phyloP scores from a whole-genome alignment of 2,113 vertebrate species.

The Archocentrus centrarchus region DNA sequence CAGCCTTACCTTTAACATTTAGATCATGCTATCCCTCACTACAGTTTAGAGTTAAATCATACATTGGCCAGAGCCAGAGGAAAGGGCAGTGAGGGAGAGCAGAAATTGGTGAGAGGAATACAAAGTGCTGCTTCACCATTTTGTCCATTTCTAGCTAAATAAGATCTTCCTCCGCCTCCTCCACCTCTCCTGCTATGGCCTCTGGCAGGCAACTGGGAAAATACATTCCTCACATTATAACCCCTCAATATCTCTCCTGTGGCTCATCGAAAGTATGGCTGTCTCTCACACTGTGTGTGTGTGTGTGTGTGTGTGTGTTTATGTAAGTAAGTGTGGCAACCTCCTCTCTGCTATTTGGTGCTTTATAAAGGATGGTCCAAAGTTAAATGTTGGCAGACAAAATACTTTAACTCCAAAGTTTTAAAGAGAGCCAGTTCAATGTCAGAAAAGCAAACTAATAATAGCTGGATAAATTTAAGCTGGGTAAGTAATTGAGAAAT shows the following conservation, averaged over 20 bases:
- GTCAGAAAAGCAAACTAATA: conserved; percentile 36
- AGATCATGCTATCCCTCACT: not conserved
- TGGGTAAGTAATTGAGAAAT: conserved; percentile 37
- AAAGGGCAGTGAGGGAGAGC: conserved; percentile 30
- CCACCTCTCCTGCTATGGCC: conserved; percentile 55
- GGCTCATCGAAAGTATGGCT: conserved; percentile 47
- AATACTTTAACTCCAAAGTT: conserved; percentile 7
- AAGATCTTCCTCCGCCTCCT: conserved; percentile 64
- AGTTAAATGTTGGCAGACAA: conserved; percentile 20
- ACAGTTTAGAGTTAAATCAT: conserved; percentile 7
- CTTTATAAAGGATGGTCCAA: not conserved
- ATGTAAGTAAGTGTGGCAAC: not conserved
- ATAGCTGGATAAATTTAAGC: conserved; percentile 33
- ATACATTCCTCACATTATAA: conserved; percentile 73
- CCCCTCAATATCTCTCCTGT: conserved; percentile 64
- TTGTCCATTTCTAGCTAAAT: conserved; percentile 71
- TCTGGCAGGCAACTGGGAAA: conserved; percentile 50
- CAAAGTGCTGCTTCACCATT: conserved; percentile 71
- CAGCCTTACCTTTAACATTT: not conserved
- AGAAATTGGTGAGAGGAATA: conserved; percentile 60
- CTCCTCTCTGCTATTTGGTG: not conserved
- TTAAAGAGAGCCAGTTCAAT: conserved; percentile 1
- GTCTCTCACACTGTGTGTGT: not conserved
- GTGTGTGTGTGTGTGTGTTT: not conserved
- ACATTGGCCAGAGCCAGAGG: conserved; percentile 9